These are phyloP conservation scores for Galbula dea DNA, from an alignment of 2,113 vertebrate species.

Conservation along the genomic window DNA sequence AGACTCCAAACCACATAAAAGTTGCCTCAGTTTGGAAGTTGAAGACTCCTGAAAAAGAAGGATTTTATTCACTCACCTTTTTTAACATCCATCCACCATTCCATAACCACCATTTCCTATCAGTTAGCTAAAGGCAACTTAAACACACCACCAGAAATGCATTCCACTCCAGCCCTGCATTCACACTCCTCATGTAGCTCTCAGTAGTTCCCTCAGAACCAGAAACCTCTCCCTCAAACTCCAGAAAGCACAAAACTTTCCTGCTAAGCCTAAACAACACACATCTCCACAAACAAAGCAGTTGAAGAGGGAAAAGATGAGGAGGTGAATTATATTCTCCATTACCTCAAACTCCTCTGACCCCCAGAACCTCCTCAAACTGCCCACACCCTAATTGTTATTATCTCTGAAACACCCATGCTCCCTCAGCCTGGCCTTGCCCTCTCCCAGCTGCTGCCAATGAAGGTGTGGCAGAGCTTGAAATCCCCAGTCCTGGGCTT, in stretches of 20 bases:
- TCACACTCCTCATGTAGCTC: fast-evolving
- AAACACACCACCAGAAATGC: fast-evolving
- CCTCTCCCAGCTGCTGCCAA: too few relatives aligned
- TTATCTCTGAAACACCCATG: too few relatives aligned
- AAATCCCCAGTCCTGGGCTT: neutral
- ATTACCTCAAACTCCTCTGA: fast-evolving
- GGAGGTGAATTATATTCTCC: too few relatives aligned
- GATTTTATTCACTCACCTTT: neutral
- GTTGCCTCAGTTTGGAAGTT: fast-evolving
- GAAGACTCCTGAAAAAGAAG: fast-evolving
- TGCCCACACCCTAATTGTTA: too few relatives aligned
- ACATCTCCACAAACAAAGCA: fast-evolving
- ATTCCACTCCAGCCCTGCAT: fast-evolving
- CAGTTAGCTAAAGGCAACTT: neutral
- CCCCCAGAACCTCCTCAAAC: neutral
- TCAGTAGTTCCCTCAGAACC: neutral
- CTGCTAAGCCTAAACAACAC: fast-evolving
- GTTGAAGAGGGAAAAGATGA: fast-evolving
- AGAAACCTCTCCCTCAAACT: neutral
- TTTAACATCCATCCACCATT: neutral
- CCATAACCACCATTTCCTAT: neutral
- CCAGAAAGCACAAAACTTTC: fast-evolving
- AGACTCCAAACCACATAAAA: neutral
- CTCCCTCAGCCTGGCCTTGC: too few relatives aligned
- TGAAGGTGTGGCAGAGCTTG: neutral